Evolutionary conservation across 2,797 vertebrate species (phyloP), one percentile per base, ranked within the genome.

Genomic region (Cynopterus sphinx): DNA sequence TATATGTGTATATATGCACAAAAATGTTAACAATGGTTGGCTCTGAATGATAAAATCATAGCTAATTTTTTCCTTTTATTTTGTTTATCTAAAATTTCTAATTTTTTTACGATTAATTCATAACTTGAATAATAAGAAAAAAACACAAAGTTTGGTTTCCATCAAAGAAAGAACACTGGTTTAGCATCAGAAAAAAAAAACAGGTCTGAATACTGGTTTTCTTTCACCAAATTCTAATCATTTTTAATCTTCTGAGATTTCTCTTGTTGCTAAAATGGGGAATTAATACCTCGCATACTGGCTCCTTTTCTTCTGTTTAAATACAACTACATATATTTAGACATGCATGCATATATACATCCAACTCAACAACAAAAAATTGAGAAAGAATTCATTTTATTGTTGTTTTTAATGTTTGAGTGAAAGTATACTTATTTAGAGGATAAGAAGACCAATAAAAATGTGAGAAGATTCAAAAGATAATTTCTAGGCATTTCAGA

Each of bases 141-240:
- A 87, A 74, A 81, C 41, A 31, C 12, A 59, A 78, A 95, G 17
- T 85, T 79, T 74, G 24, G 51, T 79, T 90, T 93, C 73, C 81
- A 39, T 11, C 31, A 78, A 95, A 74, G 61, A 84, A 63, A 63
- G 53, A 57, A 81, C 24, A 73, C 19, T 84, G 28, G 24, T 86
- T 73, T 12, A 46, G 55, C 83, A 79, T 79, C 36, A 87, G 46
- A 46, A 81, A 88, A 70, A 88, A 70, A 36, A 86, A 53, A 21
- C 74, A 8, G 4, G 21, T 74, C 75, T 63, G 43, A 71, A 63
- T 41, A 78, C 36, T 26, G 28, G 28, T 43, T 51, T 19, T 51
- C 67, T 79, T 41, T 87, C 33, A 59, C 28, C n/a, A 70, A 53
- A 88, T 6, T 55, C 39, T 73, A n/a, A 39, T 33, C 31, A 53